Base-by-base conservation (phyloP, 2,888 invertebrate genomes). In the Eretmocerus hayati region DNA sequence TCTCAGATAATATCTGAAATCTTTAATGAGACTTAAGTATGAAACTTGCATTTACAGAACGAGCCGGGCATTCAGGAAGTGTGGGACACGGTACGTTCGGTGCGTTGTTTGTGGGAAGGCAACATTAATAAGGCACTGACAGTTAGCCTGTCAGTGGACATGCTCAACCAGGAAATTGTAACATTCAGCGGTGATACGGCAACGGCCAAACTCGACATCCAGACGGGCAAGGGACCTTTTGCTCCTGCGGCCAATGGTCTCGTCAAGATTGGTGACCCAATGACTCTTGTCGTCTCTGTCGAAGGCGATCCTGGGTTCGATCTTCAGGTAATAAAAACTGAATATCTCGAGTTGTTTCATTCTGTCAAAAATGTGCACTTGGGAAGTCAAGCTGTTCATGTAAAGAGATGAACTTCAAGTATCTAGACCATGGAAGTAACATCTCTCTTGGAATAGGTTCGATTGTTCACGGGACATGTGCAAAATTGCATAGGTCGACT, bases 181-280 rank as follows among this genome's bases (percentile, higher is more conserved):
- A 87, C 87, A 42, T 89, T 89, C 70, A 86, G 85, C 57, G 88
- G 88, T n/a, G 88, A 89, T 56, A 87, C 87, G 1, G 87, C 87
- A 1, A 83, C 84, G 71, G 87, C 87, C 5, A 80, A 82, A 53
- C 72, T 89, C 42, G 88, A 88, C 57, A 85, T 89, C 46, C 85
- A 86, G 70, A 72, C 79, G 26, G 89, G 89, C 5, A 78, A 80
- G 62, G 88, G 88, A 48, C 87, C 88, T 16, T 84, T 86, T 60
- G 86, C 86, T 1, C 81, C 81, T 4, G 79, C 84, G 45, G 87
- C 87, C 0, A 81, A 81, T 55, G 87, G 87, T 1, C 74, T 88
- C 31, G 83, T 89, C 6, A 86, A 86, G 70, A 88, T 89, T 55
- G 88, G 89, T 44, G 87, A 88, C 67, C 77, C 78, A 0, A 86